Evolutionary conservation across 1,140 invertebrate species (phyloP).

Genomic region (Tetramorium alpestre): DNA sequence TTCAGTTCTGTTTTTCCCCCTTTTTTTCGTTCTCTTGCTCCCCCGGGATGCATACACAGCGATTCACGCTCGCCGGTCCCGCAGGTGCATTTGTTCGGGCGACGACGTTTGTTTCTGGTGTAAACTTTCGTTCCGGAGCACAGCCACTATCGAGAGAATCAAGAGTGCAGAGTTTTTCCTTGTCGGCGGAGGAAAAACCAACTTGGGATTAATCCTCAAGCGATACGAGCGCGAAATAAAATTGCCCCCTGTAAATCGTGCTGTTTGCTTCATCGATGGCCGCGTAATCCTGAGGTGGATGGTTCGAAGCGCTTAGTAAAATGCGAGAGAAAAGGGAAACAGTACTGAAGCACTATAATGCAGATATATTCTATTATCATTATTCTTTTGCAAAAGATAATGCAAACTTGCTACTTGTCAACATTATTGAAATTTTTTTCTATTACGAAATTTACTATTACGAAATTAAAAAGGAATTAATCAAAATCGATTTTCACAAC

Average conservation of each 20-base stretch:
- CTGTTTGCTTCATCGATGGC: conserved; percentile 14
- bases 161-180: background rate
- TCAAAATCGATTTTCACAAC: background rate
- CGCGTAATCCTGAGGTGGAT: conserved; percentile 2
- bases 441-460: background rate
- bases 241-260: conserved; percentile 12
- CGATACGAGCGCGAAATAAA: conserved; percentile 15
- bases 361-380: background rate
- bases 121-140: background rate
- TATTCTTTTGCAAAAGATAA: background rate
- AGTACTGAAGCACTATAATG: background rate
- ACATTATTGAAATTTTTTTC: background rate
- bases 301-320: background rate
- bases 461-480: background rate
- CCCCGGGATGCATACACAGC: background rate
- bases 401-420: background rate
- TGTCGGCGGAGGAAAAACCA: background rate
- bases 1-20: background rate
- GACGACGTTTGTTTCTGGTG: conserved; percentile 20
- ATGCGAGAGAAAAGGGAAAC: background rate
- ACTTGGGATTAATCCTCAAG: conserved; percentile 23
- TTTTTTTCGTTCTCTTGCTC: background rate
- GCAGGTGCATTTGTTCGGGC: background rate
- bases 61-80: background rate
- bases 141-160: background rate